These are phyloP conservation scores for Chrysoperla carnea DNA, from an alignment of 1,140 invertebrate genomes.

Conservation along the genomic window DNA sequence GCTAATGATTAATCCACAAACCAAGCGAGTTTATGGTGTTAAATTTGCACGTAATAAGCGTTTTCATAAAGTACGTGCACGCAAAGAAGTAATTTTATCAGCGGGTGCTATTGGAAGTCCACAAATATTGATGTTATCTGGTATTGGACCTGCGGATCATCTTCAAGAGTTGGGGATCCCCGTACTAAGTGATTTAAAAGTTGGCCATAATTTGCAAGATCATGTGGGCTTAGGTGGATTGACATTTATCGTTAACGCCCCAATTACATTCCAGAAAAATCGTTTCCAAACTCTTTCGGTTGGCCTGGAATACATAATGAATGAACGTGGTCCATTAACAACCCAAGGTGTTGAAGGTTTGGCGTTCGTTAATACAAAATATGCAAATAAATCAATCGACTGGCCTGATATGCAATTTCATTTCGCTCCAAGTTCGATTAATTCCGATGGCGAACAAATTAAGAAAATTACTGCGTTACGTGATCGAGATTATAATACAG, in stretches of 20 bases:
- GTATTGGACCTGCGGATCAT: slow-evolving; percentile 66
- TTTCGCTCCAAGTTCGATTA: slow-evolving; percentile 63
- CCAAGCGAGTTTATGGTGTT: slow-evolving; percentile 56
- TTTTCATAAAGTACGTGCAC: slow-evolving; percentile 42
- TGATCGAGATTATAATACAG: slow-evolving; percentile 65
- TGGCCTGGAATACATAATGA: slow-evolving; percentile 62
- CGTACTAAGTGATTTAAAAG: slow-evolving; percentile 51
- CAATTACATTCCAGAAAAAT: slow-evolving; percentile 56
- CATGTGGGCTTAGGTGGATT: slow-evolving; percentile 68
- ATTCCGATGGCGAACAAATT: slow-evolving; percentile 60
- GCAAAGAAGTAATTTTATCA: slow-evolving; percentile 61
- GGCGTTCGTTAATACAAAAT: slow-evolving; percentile 71
- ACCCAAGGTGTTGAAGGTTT: slow-evolving; percentile 56
- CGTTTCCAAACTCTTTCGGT: slow-evolving; percentile 60
- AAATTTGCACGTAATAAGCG: slow-evolving; percentile 49
- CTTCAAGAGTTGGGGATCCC: slow-evolving; percentile 57
- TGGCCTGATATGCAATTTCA: slow-evolving; percentile 81
- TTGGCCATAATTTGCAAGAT: slow-evolving; percentile 71
- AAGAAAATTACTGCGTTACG: slow-evolving; percentile 51
- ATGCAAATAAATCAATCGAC: slow-evolving; percentile 46
- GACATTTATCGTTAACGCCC: slow-evolving; percentile 64
- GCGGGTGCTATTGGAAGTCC: slow-evolving; percentile 67
- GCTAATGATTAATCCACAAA: slow-evolving; percentile 41
- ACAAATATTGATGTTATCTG: slow-evolving; percentile 77
- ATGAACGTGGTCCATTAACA: slow-evolving; percentile 64